Evolutionary conservation across 1,140 invertebrate genomes (phyloP), one percentile per base, ranked within the genome.

Genomic region (Caenorhabditis tropicalis): DNA sequence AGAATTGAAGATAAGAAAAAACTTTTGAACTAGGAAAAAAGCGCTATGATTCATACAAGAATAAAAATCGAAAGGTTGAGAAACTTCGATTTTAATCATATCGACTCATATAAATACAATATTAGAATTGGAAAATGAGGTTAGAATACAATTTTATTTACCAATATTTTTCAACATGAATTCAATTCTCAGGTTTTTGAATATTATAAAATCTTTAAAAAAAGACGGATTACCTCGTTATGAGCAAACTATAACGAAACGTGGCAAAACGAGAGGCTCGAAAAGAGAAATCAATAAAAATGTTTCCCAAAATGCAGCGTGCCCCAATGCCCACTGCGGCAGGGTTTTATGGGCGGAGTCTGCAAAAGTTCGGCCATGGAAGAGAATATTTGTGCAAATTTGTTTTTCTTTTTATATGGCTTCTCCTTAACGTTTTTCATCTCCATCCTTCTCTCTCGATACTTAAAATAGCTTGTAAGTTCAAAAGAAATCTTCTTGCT

Each of bases 341-440:
- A 74, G 36, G 65, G 65, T 43, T 74, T 74, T 43, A 36, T 74
- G 36, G 65, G 65, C 65, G 65, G 65, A 16, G 53, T 24, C 21
- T 27, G 53, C 21, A 15, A 29, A 56, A 29, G 1, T 27, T 56
- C 53, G 53, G 21, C 53, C 53, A 27, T 56, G 53, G 53, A 21
- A 21, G 21, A 27, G 53, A 27, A 56, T 27, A 27, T 56, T 10
- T 24, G 7, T 10, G 12, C 15, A 21, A 4, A 0, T 51, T 36
- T 51, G n/a, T n/a, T n/a, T n/a, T n/a, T n/a, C n/a, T 51, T 51
- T 51, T 56, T 6, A 27, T 24, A 2, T 24, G 29, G 24, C 53
- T 12, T 56, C 29, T 56, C 29, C 24, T n/a, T 5, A 6, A 12
- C 39, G 19, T 19, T 15, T 51, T 2, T n/a, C 15, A 15, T 51